Evolutionary conservation across 2,113 vertebrate genomes (phyloP), one percentile per base, ranked within the genome.

Genomic region (Phylloscopus trochiloides): DNA sequence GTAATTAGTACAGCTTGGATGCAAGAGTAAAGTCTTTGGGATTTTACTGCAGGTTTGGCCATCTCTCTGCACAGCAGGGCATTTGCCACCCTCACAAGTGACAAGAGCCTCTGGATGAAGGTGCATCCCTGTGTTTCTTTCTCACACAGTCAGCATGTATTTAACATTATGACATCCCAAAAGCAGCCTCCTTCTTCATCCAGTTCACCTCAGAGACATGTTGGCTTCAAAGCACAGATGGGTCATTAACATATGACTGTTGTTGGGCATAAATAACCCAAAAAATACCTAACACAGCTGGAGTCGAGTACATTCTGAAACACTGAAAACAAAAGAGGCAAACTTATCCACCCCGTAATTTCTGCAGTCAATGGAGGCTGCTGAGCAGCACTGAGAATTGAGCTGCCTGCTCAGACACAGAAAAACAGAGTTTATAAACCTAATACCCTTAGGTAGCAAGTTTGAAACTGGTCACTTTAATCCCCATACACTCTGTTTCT

Each of bases 231-330:
- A 94, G 94, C 88, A 88, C 96, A 97, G 94, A 97, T 93, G 96
- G 94, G 92, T 91, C 92, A 96, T 96, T 96, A 97, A 82, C 96
- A 97, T 96, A 96, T 90, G 93, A 96, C 82, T 94, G 88, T 95
- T 91, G 94, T 77, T 94, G 90, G 92, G 90, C 96, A 96, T 96
- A 96, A 96, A 94, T 96, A 95, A 96, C 88, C 86, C 72, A 66
- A 96, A 97, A 97, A 97, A 96, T 95, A 80, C 92, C 94, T 96
- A 95, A 48, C 96, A 92, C 96, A 97, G 94, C 96, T 97, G 96
- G 96, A 94, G 96, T 45, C 11, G 1, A 88, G 82, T 86, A 90
- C 94, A 93, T 92, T 96, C 94, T 97, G 90, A 96, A 94, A 71
- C 92, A 79, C 75, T 55, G 94, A 55, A 95, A 88, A 97, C 96